Evolutionary conservation across 1,140 invertebrate species (phyloP).

Genomic region (Drosophila novamexicana): DNA sequence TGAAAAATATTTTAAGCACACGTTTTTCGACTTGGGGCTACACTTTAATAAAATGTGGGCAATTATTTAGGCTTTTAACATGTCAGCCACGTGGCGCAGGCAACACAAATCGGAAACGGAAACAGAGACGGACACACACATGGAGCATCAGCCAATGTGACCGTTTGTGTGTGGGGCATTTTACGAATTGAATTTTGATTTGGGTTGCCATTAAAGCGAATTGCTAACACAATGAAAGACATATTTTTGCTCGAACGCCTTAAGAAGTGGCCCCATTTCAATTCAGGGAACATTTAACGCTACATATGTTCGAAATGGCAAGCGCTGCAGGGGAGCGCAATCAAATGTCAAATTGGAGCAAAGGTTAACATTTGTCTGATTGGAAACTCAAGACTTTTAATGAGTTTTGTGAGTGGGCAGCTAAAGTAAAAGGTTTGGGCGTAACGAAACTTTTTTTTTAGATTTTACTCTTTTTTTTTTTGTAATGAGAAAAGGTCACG

Average conservation of each 20-base stretch:
- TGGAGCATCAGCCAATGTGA: background rate
- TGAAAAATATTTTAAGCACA: background rate
- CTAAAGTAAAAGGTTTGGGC: background rate
- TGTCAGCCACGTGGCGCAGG: constrained; percentile 70
- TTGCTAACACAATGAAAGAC: constrained; percentile 25
- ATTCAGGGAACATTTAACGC: constrained; percentile 9
- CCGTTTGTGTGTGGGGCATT: constrained; percentile 1
- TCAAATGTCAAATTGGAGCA: constrained; percentile 7
- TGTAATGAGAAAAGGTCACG: constrained; percentile 1
- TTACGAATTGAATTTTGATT: constrained; percentile 69
- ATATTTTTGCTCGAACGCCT: constrained; percentile 16
- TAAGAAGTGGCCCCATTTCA: background rate
- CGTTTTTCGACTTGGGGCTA: constrained; percentile 8
- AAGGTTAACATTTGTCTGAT: constrained; percentile 19
- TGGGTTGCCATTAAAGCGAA: constrained; percentile 44
- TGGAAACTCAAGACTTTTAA: constrained; percentile 27
- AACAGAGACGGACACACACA: constrained; percentile 33
- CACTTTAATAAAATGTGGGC: constrained; percentile 61
- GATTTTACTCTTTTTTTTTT: background rate
- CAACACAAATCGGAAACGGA: constrained; percentile 65
- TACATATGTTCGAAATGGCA: constrained; percentile 3
- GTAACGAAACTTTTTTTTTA: background rate
- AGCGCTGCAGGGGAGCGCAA: background rate
- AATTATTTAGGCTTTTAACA: constrained; percentile 75
- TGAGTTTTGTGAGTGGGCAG: constrained; percentile 16